Evolutionary conservation across 2,113 vertebrate species (phyloP).

Genomic region (Galeopterus variegatus): DNA sequence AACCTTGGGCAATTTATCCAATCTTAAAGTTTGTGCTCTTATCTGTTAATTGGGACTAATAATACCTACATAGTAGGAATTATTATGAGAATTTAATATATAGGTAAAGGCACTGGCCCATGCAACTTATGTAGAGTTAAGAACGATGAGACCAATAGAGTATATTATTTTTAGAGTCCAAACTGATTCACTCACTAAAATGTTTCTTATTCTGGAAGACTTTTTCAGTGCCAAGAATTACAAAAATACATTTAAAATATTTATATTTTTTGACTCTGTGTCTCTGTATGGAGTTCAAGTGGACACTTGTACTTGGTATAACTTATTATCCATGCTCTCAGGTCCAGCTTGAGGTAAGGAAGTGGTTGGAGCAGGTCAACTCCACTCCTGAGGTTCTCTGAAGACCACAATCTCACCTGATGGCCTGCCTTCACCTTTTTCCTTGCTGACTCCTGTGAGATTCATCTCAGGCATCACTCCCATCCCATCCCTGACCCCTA

Average conservation of each 20-base stretch:
- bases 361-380: not conserved
- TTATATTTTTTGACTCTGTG: not conserved
- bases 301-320: not conserved
- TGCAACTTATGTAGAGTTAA: not conserved
- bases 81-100: not conserved
- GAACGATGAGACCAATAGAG: not conserved
- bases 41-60: not conserved
- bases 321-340: not conserved
- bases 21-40: not conserved
- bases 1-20: not conserved
- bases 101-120: not conserved
- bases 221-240: not conserved
- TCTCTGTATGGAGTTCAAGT: not conserved
- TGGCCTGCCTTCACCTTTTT: not conserved
- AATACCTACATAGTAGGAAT: not conserved
- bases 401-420: not conserved
- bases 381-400: not conserved
- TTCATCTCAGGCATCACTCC: not conserved
- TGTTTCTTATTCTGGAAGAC: slow-evolving; percentile 9
- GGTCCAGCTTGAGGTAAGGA: not conserved
- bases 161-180: not conserved
- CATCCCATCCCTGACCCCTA: too few species aligned
- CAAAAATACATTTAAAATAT: not conserved
- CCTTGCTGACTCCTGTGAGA: too few species aligned
- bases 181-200: slow-evolving; percentile 19